Percentiles rank a stretch among this genome's conserved stretches.
Conservation (phyloP, 1,140 invertebrate species). For the Drosophila baimaii region DNA sequence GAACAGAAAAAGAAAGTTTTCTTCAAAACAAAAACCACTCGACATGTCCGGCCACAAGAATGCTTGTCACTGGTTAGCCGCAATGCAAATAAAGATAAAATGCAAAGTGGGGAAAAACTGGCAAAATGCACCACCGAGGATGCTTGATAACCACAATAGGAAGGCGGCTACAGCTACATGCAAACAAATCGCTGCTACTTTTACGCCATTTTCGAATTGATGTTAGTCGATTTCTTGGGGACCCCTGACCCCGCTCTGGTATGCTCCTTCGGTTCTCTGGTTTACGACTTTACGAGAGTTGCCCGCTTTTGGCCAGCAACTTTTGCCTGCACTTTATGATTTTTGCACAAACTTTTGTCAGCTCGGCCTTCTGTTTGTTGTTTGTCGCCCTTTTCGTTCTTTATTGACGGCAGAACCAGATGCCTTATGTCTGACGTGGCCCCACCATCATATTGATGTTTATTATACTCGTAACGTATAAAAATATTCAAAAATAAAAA, state of each 20-base stretch:
- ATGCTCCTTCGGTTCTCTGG: constrained; percentile 32
- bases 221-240: constrained; percentile 58
- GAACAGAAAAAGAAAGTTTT: constrained; percentile 46
- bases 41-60: constrained; percentile 52
- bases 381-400: constrained; percentile 40
- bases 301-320: constrained; percentile 42
- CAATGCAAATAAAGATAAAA: constrained; percentile 56
- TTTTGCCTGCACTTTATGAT: constrained; percentile 64
- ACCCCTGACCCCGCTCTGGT: neutral
- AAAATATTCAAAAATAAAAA: constrained; percentile 46
- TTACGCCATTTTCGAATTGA: constrained; percentile 59
- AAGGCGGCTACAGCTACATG: constrained; percentile 27
- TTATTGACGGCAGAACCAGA: constrained; percentile 38
- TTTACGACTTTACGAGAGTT: constrained; percentile 47
- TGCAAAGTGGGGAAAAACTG: constrained; percentile 55
- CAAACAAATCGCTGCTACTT: constrained; percentile 56
- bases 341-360: constrained; percentile 63
- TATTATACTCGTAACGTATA: constrained; percentile 45
- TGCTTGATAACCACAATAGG: constrained; percentile 39
- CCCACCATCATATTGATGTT: constrained; percentile 54
- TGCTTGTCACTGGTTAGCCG: constrained; percentile 53
- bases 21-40: constrained; percentile 51
- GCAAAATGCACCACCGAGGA: constrained; percentile 36
- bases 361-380: constrained; percentile 39
- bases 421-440: constrained; percentile 38